Conservation (phyloP, 1,140 invertebrate species). For the Papilio aristodemus region DNA sequence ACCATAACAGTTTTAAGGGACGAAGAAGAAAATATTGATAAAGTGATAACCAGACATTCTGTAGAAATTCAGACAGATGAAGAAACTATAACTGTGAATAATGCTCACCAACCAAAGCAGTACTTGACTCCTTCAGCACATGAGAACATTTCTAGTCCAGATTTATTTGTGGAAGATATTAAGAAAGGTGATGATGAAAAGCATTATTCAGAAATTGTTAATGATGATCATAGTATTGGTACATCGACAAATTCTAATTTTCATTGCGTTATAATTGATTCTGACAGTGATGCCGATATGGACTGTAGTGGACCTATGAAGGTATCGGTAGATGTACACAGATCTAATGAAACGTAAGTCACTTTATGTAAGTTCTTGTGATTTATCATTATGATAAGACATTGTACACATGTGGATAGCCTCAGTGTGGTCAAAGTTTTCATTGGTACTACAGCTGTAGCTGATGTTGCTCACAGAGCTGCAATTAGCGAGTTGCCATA, state of each 20-base stretch:
- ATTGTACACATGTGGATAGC: not conserved
- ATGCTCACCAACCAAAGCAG: not conserved
- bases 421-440: no score
- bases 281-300: slow-evolving; percentile 51
- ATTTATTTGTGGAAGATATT: slow-evolving; percentile 40
- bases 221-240: not conserved
- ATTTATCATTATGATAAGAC: not conserved
- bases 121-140: not conserved
- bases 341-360: slow-evolving; percentile 57
- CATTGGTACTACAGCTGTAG: no score
- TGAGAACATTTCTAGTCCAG: slow-evolving; percentile 36
- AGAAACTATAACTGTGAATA: not conserved
- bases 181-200: not conserved
- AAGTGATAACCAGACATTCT: slow-evolving; percentile 43
- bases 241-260: not conserved
- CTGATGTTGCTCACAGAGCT: no score
- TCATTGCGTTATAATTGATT: slow-evolving; percentile 53
- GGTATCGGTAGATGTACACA: slow-evolving; percentile 58
- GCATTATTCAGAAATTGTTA: not conserved
- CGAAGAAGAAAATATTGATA: slow-evolving; percentile 30
- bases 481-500: no score
- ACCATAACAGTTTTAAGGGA: slow-evolving; percentile 45
- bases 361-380: slow-evolving; percentile 24
- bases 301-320: slow-evolving; percentile 41
- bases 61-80: slow-evolving; percentile 54